Conservation (phyloP, 2,797 vertebrate species). For the Lates japonicus region DNA sequence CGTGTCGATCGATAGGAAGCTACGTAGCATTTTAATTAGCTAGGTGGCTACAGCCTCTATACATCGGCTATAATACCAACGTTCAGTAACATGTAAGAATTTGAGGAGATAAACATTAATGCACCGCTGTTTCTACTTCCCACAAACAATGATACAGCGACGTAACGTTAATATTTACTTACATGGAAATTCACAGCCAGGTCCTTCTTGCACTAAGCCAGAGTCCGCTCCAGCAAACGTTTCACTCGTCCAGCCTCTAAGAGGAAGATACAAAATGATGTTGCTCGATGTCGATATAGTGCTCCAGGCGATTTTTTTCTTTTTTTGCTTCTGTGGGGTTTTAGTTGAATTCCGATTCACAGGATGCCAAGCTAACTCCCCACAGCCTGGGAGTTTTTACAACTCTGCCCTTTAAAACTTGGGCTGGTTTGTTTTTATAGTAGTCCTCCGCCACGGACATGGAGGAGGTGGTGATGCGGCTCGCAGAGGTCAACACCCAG, state of each 20-base stretch:
- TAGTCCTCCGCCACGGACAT: constrained; percentile 86
- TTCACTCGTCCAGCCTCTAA: constrained; percentile 7
- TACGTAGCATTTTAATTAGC: constrained; percentile 57
- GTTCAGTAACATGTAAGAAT: not conserved
- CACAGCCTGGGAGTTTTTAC: constrained; percentile 88
- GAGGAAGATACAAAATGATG: constrained; percentile 50
- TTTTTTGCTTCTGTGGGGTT: constrained; percentile 45
- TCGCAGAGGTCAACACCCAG: constrained; percentile 83
- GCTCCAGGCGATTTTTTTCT: constrained; percentile 65
- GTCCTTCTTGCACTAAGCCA: constrained; percentile 54
- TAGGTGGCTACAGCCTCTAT: not conserved
- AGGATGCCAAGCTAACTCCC: constrained; percentile 71
- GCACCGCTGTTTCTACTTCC: rapidly evolving
- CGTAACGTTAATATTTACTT: constrained; percentile 60
- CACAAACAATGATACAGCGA: not conserved
- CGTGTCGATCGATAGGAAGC: constrained; percentile 7
- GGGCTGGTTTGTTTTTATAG: constrained; percentile 84
- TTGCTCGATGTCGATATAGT: constrained; percentile 18
- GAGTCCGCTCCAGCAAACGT: constrained; percentile 46
- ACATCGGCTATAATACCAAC: not conserved
- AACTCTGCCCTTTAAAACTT: constrained; percentile 88
- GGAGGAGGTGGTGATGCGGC: constrained; percentile 83
- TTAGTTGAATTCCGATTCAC: constrained; percentile 44
- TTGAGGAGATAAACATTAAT: not conserved
- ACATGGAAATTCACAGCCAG: constrained; percentile 78